Evolutionary conservation across 2,888 invertebrate species (phyloP).

Genomic region (Gastracanthus pulcherrimus): DNA sequence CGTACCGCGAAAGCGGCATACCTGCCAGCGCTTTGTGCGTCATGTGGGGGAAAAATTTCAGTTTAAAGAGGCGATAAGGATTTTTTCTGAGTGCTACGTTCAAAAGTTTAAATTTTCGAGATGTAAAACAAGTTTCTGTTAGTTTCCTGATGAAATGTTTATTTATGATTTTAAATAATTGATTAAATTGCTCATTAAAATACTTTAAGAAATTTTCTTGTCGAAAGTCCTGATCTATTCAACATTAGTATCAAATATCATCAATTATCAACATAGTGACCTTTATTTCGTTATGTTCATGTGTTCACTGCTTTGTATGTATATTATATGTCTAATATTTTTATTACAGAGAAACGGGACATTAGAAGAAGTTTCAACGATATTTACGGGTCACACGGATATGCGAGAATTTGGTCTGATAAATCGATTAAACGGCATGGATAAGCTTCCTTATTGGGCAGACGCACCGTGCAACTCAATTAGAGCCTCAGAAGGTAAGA

Average conservation of each 20-base stretch:
- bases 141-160: too few relatives aligned
- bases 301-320: neutral
- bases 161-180: too few relatives aligned
- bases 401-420: constrained; percentile 90
- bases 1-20: neutral
- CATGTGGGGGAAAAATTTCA: neutral
- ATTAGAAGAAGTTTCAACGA: constrained; percentile 87
- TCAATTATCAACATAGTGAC: neutral
- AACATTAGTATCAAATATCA: too few relatives aligned
- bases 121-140: too few relatives aligned
- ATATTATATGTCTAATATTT: neutral
- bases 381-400: constrained; percentile 85
- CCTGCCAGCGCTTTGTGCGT: neutral
- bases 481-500: constrained; percentile 77
- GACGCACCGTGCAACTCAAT: constrained; percentile 84
- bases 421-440: constrained; percentile 86
- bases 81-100: too few relatives aligned
- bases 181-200: too few relatives aligned
- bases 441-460: constrained; percentile 87
- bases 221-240: too few relatives aligned
- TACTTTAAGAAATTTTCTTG: too few relatives aligned
- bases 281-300: neutral
- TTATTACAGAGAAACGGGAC: constrained; percentile 87
- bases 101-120: too few relatives aligned
- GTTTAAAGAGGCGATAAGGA: neutral